Evolutionary conservation across 2,113 vertebrate genomes (phyloP), one percentile per base, ranked within the genome.

Genomic region (Ophiodon elongatus): DNA sequence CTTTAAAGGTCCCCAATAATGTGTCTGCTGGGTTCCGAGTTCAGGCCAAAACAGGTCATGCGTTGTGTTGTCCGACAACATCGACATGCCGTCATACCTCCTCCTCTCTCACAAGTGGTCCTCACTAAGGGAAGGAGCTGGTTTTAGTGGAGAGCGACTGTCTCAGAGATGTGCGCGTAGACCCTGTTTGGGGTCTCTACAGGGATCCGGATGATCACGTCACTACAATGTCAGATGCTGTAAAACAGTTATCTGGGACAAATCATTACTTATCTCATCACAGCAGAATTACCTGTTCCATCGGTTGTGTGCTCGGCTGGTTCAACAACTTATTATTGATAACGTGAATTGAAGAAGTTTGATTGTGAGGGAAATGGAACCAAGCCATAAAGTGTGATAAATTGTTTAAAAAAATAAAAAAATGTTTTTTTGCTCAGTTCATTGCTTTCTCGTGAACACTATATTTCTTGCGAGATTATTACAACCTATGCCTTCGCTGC

Each of bases 201-300:
- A 27, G 50, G 23, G 27, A 83, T 84, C 73, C 73, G 29, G 76
- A 77, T 86, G 57, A 84, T 73, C 33, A 33, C 62, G 68, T 81
- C 47, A 82, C 74, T 67, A 62, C 52, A 67, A 70, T 70, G 57
- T 79, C 66, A 79, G 64, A 73, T 74, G 31, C 35, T 45, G 67
- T 80, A 57, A 75, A 82, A 33, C 63, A 69, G 50, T 80, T 80
- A 25, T 62, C 73, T 25, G 70, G 1, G 25, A 27, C 50, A 86
- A 83, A 82, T 83, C 65, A 50, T 79, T 56, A 60, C 86, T 80
- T 84, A 78, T 79, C 76, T 75, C 19, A 86, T 88, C 39, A 83
- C 77, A 85, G 57, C 43, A 78, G 75, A 79, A 76, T 69, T 67
- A 75, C 54, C 62, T 76, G 41, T 62, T 59, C 41, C 52, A 27